Conservation (phyloP, 2,113 vertebrate species). For the Heloderma charlesbogerti region DNA sequence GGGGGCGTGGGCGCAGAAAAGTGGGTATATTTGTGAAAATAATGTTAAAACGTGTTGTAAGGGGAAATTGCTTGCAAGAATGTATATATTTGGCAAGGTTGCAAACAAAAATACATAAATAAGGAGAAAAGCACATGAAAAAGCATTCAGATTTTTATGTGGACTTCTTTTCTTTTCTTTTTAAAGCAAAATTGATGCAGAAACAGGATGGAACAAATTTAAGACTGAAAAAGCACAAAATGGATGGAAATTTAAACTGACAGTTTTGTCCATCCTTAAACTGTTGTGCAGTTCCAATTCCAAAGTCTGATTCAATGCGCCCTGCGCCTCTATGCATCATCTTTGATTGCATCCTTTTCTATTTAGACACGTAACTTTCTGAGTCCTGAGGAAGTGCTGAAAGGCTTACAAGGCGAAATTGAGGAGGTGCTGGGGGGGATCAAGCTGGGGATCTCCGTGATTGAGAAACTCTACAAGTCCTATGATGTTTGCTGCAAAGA, state of each 20-base stretch:
- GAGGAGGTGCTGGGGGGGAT: conserved; percentile 66
- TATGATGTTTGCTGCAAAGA: conserved; percentile 71
- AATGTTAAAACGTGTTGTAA: too few relatives aligned
- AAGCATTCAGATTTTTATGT: too few relatives aligned
- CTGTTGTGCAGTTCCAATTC: neutral
- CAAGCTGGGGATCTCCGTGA: conserved; percentile 59
- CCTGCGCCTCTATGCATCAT: neutral
- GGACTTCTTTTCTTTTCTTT: too few relatives aligned
- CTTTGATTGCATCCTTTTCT: neutral
- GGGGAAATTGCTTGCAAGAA: too few relatives aligned
- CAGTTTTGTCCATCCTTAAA: neutral
- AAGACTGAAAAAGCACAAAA: neutral
- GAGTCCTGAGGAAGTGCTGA: conserved; percentile 77
- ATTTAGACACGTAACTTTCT: conserved; percentile 78
- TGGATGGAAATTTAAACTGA: neutral
- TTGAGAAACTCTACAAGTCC: conserved; percentile 70
- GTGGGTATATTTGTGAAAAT: too few relatives aligned
- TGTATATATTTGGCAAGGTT: too few relatives aligned
- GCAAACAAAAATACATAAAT: too few relatives aligned
- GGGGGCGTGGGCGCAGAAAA: too few relatives aligned
- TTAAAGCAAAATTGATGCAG: too few relatives aligned
- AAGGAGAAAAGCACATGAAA: too few relatives aligned
- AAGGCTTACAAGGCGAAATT: conserved; percentile 76
- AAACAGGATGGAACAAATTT: too few relatives aligned
- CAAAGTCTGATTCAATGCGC: neutral